Percentiles rank a stretch among this genome's conserved stretches.
phyloP scores from a whole-genome alignment of 2,113 vertebrate genomes.

The Bubo bubo region DNA sequence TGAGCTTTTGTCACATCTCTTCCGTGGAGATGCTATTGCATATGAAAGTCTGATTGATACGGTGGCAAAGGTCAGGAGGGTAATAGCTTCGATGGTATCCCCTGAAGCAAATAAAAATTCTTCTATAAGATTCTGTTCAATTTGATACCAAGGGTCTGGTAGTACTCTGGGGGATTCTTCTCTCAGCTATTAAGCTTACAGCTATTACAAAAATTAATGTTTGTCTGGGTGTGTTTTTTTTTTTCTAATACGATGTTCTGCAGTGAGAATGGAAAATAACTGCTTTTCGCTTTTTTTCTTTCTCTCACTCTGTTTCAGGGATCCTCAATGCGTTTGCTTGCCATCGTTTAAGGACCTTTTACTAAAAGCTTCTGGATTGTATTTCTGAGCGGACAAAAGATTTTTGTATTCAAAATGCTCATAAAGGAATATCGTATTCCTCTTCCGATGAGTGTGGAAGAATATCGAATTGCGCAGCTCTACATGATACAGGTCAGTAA shows the following conservation, averaged over 20 bases:
- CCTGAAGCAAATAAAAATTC: constrained; percentile 9
- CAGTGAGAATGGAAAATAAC: constrained; percentile 47
- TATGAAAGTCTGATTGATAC: not conserved
- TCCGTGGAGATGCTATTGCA: not conserved
- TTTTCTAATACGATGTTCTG: not conserved
- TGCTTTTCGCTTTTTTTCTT: not conserved
- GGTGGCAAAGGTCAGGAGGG: not conserved
- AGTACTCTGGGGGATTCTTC: not conserved
- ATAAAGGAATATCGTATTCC: constrained; percentile 98
- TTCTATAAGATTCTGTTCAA: not conserved
- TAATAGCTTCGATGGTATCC: constrained; percentile 3
- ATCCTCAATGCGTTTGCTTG: constrained; percentile 69
- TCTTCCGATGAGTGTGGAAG: constrained; percentile 96
- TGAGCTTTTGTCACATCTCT: not conserved
- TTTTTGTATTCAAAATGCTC: constrained; percentile 86
- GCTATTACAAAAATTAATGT: constrained; percentile 25
- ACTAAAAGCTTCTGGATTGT: constrained; percentile 61
- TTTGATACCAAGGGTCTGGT: not conserved
- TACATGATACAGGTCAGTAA: constrained; percentile 96
- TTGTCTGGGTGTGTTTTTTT: not conserved
- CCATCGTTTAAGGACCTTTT: constrained; percentile 68
- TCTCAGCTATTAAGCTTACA: not conserved
- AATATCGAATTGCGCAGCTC: constrained; percentile 96
- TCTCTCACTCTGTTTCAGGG: constrained; percentile 61
- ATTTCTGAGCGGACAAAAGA: constrained; percentile 59